Evolutionary conservation across 2,888 invertebrate genomes (phyloP), one percentile per base, ranked within the genome.

Genomic region (Calephelis perditalis): DNA sequence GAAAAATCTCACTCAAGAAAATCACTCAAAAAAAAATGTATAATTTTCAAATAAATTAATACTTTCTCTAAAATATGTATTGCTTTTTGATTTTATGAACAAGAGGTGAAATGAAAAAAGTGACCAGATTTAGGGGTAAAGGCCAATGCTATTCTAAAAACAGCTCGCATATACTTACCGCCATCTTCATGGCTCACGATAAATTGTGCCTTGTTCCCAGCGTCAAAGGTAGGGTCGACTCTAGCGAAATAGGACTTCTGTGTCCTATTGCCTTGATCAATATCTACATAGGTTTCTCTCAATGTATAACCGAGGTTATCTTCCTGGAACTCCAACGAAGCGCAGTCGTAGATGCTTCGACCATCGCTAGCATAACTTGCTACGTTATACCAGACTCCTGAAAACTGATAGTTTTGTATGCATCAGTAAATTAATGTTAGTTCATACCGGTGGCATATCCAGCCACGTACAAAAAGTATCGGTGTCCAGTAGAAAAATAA

Each of bases 211-310:
- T 76, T 77, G 40, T 81, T 86, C 5, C 80, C 86, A 46, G 88
- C 86, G 64, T 88, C 89, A 64, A 89, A 89, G 0, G 86, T 88
- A 0, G 85, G 87, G 47, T 89, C 90, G 0, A 88, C 87, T 56
- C 90, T 82, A 0, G 89, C 87, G n/a, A 84, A 79, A 67, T 89
- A 88, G 0, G 81, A 78, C 69, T 86, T 87, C 65, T 84, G 87
- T 0, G 88, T 88, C 12, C 84, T 77, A 62, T 86, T 88, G 0
- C 81, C 86, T 11, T 74, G 72, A 45, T 81, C 78, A 0, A 72
- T 58, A 11, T 80, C 78, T 0, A 90, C 81, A 58, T 82, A 89
- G 0, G 82, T 84, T 64, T 89, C 89, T 15, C 81, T 78, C 45
- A 88, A 65, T 7, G 82, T 88, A 59, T 81, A 89, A 0, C 90